Conservation (phyloP, 2,113 vertebrate genomes). For the Rhinopithecus roxellana region DNA sequence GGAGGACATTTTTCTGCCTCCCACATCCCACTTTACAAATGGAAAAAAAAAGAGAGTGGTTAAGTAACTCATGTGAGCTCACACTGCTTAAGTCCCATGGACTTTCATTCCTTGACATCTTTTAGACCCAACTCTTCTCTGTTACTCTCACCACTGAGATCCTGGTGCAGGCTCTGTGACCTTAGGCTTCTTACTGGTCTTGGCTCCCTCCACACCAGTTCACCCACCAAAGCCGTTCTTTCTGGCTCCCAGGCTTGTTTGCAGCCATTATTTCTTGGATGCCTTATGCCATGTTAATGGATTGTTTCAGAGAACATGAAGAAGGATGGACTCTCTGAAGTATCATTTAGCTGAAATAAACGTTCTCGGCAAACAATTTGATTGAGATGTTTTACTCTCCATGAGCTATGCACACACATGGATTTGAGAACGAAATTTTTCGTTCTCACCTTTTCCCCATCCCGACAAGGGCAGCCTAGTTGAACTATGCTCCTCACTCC, state of each 20-base stretch:
- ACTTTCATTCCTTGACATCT: background rate
- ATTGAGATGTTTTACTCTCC: background rate
- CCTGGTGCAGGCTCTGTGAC: background rate
- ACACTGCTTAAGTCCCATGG: background rate
- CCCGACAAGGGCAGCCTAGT: background rate
- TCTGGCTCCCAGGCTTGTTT: background rate
- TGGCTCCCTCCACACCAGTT: background rate
- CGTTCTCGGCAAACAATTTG: background rate
- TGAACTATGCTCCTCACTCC: constrained; percentile 68
- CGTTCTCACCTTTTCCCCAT: background rate
- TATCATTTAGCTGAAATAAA: background rate
- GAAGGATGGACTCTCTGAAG: background rate
- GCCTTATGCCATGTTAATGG: background rate
- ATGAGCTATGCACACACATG: background rate
- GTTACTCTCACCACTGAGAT: background rate
- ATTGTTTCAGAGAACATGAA: background rate
- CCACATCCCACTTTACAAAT: background rate
- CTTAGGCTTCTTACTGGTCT: background rate
- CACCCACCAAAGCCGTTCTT: background rate
- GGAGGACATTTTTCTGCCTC: background rate
- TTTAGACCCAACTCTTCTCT: background rate
- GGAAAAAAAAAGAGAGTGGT: background rate
- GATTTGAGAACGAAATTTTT: background rate
- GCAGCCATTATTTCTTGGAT: background rate
- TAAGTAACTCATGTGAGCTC: background rate